Evolutionary conservation across 2,888 invertebrate species (phyloP).

Genomic region (Rhopalosiphum nymphaeae): DNA sequence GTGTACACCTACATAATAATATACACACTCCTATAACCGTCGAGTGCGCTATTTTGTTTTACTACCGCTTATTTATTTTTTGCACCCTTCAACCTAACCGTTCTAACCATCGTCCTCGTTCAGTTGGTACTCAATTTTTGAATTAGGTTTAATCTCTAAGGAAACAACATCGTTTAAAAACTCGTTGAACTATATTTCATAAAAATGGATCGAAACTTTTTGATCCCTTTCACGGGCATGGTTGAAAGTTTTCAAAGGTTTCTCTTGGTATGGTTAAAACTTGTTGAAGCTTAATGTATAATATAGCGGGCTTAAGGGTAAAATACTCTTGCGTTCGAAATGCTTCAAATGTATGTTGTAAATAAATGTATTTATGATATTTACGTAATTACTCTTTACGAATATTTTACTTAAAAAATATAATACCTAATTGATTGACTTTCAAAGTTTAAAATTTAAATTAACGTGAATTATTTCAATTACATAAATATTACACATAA

Average conservation of each 20-base stretch:
- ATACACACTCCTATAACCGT: neutral
- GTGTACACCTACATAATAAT: neutral
- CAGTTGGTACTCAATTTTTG: neutral
- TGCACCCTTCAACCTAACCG: neutral
- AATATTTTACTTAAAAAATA: neutral
- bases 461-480: neutral
- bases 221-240: neutral
- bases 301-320: neutral
- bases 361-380: neutral
- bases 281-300: neutral
- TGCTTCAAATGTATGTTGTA: neutral
- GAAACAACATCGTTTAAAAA: constrained; percentile 40
- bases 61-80: neutral
- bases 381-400: neutral
- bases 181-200: constrained; percentile 27
- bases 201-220: constrained; percentile 40
- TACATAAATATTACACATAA: too few relatives aligned
- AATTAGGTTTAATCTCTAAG: neutral
- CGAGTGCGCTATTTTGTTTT: neutral
- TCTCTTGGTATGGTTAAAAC: neutral
- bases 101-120: neutral
- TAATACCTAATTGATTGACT: neutral
- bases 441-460: neutral
- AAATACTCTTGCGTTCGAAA: neutral
- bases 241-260: constrained; percentile 17